Base-by-base conservation (phyloP, 2,113 vertebrate genomes). In the Planiliza haematocheilus region DNA sequence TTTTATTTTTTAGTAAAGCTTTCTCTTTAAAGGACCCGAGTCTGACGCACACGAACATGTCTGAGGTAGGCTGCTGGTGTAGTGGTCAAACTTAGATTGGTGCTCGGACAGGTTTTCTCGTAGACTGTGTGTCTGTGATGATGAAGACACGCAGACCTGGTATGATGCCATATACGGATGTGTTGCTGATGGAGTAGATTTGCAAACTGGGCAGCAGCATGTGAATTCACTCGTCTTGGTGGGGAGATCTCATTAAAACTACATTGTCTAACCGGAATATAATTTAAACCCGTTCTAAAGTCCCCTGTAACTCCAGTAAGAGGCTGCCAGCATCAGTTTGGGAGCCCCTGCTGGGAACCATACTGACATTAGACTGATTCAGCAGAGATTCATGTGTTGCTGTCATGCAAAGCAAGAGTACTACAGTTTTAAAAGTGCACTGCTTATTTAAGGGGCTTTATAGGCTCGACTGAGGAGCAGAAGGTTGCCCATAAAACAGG, bases 31-130 rank as follows among this genome's bases (percentile, higher is more conserved):
- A 52, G 73, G 77, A 84, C 5, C 30, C 13, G 38, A 70, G 12
- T 42, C 41, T 8, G 21, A 57, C 16, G 43, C 68, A 48, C 76
- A 43, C 10, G 57, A 71, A 59, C 66, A 74, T 75, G 72, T 77
- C 50, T 55, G 77, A 78, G 81, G 79, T 60, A 49, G 65, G 72
- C 75, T 74, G 69, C 51, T 58, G 59, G 52, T 65, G 4, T 67
- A 17, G 9, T 17, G 37, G 41, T 75, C n/a, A 42, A 80, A 84
- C 67, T 79, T 83, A 18, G 14, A 50, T 24, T 18, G 12, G 49
- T 11, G 41, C 7, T 45, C 41, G 38, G 34, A n/a, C 48, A 41
- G 18, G 9, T 52, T 46, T 17, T 43, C 18, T 2, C 36, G 20
- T 66, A 21, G 24, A 5, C 24, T 48, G 42, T 21, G 34, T 30